These are phyloP conservation scores for Agriopis aurantiaria DNA, from an alignment of 2,888 invertebrate species.

Conservation along the genomic window DNA sequence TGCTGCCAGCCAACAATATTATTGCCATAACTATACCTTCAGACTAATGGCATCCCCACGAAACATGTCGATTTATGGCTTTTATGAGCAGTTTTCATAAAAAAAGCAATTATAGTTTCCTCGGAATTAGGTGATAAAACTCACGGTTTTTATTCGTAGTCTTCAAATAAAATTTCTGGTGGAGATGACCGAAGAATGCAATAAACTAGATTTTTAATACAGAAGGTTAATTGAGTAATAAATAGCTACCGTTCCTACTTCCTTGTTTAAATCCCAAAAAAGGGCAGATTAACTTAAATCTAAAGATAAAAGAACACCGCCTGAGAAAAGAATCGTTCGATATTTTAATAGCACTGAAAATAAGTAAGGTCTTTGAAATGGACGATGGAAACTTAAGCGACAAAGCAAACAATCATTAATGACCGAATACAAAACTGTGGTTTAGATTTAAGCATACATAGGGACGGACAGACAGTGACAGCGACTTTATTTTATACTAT, in stretches of 20 bases:
- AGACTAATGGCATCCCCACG: conserved; percentile 41
- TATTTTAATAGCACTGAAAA: background rate
- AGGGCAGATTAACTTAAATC: background rate
- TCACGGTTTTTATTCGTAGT: conserved; percentile 40
- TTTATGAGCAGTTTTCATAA: conserved; percentile 45
- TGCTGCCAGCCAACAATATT: conserved; percentile 36
- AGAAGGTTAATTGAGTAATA: conserved; percentile 12
- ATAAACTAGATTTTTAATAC: conserved; percentile 31
- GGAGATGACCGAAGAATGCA: conserved; percentile 16
- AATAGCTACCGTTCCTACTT: conserved; percentile 28
- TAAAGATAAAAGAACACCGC: conserved; percentile 5
- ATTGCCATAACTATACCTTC: conserved; percentile 44
- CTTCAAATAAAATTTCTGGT: conserved; percentile 29
- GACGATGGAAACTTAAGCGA: conserved; percentile 1
- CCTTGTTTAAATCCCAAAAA: conserved; percentile 23
- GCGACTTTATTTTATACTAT: too few relatives aligned
- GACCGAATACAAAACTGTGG: conserved; percentile 36
- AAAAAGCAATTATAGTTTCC: conserved; percentile 44
- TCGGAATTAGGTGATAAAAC: conserved; percentile 48
- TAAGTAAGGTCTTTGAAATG: conserved; percentile 12
- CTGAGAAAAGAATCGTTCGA: background rate
- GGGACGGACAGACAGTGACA: too few relatives aligned
- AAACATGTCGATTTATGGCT: conserved; percentile 37
- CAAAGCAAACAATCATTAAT: conserved; percentile 34
- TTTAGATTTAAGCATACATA: too few relatives aligned